Conservation (phyloP, 2,797 vertebrate species). For the Chaetophractus vellerosus region DNA sequence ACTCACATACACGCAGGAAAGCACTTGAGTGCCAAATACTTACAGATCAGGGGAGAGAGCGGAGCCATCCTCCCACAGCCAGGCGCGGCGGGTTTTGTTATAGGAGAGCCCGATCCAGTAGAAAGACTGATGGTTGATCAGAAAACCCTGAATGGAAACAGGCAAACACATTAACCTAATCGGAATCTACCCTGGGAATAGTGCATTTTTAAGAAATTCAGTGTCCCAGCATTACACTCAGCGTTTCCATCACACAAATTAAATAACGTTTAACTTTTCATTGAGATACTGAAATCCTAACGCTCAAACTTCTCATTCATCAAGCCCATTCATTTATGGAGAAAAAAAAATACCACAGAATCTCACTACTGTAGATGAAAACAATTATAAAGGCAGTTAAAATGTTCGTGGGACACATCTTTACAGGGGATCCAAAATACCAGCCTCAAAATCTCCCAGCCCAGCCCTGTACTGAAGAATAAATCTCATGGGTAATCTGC, state of each 20-base stretch:
- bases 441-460: neutral
- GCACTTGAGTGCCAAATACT: neutral
- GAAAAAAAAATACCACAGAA: neutral
- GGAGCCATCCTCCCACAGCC: conserved; percentile 68
- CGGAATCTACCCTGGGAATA: neutral
- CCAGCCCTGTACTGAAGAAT: neutral
- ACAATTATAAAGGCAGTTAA: neutral
- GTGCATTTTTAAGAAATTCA: neutral
- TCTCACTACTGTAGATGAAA: neutral
- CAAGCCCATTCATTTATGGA: neutral
- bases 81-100: neutral
- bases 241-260: neutral
- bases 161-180: neutral
- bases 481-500: neutral
- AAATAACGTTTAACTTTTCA: neutral
- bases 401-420: neutral
- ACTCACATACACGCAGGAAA: neutral
- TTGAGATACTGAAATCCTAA: neutral
- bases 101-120: conserved; percentile 73
- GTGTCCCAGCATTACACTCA: neutral
- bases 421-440: neutral
- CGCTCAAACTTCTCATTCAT: neutral
- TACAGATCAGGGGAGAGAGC: neutral
- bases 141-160: conserved; percentile 44
- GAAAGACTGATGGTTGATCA: accelerated